Evolutionary conservation across 2,113 vertebrate genomes (phyloP).

Genomic region (Syngnathus scovelli): DNA sequence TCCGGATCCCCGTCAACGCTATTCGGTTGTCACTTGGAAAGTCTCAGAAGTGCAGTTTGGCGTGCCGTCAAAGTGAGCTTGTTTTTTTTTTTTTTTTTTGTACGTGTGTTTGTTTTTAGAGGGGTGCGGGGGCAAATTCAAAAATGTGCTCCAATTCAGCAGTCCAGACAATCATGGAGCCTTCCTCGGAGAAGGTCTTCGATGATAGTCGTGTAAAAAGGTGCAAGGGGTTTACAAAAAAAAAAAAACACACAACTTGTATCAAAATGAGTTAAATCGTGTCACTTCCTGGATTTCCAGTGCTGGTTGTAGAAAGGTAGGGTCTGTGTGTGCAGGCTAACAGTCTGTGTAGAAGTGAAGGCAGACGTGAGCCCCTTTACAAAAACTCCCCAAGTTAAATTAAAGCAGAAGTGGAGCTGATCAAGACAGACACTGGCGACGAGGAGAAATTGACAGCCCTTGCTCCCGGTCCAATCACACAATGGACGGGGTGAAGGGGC

Average conservation of each 20-base stretch:
- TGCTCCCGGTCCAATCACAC: constrained; percentile 56
- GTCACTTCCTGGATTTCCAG: constrained; percentile 52
- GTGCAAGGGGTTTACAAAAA: constrained; percentile 15
- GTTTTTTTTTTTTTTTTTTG: constrained; percentile 7
- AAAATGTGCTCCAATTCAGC: constrained; percentile 21
- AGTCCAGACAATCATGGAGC: constrained; percentile 27
- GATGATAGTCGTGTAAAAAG: constrained; percentile 34
- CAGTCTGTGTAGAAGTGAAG: constrained; percentile 66
- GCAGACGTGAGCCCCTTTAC: constrained; percentile 47
- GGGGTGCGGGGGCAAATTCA: constrained; percentile 6
- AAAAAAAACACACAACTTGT: constrained; percentile 22
- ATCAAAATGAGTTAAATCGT: constrained; percentile 39
- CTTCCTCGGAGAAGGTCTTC: constrained; percentile 23
- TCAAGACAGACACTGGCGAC: constrained; percentile 51
- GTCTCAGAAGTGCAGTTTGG: constrained; percentile 45
- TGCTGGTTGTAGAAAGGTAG: constrained; percentile 53
- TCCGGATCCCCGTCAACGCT: constrained; percentile 39
- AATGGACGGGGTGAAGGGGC: constrained; percentile 39
- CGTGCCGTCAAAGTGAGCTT: constrained; percentile 14
- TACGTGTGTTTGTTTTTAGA: neutral
- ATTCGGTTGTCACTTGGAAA: constrained; percentile 46
- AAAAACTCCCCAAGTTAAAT: neutral
- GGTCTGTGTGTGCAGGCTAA: constrained; percentile 49
- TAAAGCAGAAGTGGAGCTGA: constrained; percentile 8
- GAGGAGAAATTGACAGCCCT: constrained; percentile 62